These are phyloP conservation scores for Macrocentrus cingulum DNA, from an alignment of 1,140 invertebrate genomes.

Conservation along the genomic window DNA sequence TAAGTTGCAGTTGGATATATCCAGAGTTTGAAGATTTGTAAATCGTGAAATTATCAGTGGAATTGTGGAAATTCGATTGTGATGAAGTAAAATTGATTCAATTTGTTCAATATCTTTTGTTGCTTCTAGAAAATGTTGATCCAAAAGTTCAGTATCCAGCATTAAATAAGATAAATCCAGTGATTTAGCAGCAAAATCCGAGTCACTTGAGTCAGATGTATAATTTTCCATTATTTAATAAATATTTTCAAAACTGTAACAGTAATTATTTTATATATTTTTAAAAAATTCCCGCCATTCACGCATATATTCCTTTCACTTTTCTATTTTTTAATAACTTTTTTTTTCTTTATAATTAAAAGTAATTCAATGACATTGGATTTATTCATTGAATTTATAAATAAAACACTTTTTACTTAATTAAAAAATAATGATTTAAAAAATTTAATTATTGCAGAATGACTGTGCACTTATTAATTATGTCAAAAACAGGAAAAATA, in stretches of 20 bases:
- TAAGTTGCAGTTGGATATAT: conserved; percentile 87
- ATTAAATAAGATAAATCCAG: conserved; percentile 71
- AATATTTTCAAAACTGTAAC: conserved; percentile 7
- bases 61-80: conserved; percentile 66
- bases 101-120: conserved; percentile 64
- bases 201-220: conserved; percentile 79
- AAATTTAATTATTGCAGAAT: no score
- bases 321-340: no score
- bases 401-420: no score
- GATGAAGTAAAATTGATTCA: conserved; percentile 72
- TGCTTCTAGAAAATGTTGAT: conserved; percentile 61
- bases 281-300: no score
- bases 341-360: no score
- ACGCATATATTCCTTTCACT: no score
- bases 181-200: conserved; percentile 68
- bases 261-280: not conserved
- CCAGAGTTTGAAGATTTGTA: conserved; percentile 71
- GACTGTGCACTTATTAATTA: no score
- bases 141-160: conserved; percentile 63
- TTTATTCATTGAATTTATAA: no score
- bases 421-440: no score
- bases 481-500: no score
- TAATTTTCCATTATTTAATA: conserved; percentile 69
- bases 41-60: conserved; percentile 65
- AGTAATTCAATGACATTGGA: no score